Evolutionary conservation across 35 echinoderm and acorn worm species (phyloP), one percentile per base, ranked within the genome.

Genomic region (Stichopus chloronotus): DNA sequence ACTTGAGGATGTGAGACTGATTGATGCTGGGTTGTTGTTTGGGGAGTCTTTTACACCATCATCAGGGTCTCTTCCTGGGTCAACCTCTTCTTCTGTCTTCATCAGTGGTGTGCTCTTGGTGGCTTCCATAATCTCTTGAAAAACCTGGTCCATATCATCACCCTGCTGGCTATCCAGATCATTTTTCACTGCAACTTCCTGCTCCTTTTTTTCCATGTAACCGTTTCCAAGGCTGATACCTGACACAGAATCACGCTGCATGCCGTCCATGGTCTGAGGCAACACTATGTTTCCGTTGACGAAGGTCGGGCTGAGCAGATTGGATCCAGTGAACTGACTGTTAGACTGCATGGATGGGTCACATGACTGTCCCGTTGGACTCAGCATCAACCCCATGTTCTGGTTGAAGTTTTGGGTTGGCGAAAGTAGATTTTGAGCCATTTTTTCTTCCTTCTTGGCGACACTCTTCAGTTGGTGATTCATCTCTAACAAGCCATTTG

Each of bases 401-500:
- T 89, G 87, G 87, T 89, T 89, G n/a, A 89, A 52, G 60, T 53
- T 54, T 14, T 89, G 87, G 52, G 54, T 79, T 58, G 90, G 90
- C 20, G 90, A 91, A 17, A 91, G 90, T 25, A 91, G 55, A 54
- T 65, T 79, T 24, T 79, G 53, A 19, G 90, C 90, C 54, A 91
- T 22, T 16, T 91, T 91, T 19, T 91, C 90, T 22, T 91, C 90
- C 21, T 52, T 91, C 63, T 79, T 91, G 19, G 59, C 59, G 6
- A 91, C 90, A 58, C 25, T 91, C 90, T 91, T 91, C 55, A 91
- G n/a, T 54, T 91, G 90, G 19, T 79, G 69, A 17, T 91, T 91
- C 92, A 93, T 76, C 83, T 96, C 92, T 4, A 90, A 57, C 8
- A 94, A 30, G 11, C 95, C 95, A 76, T 92, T 92, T 1, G 95